phyloP scores from a whole-genome alignment of 2,113 vertebrate genomes.

The Taurulus bubalis region DNA sequence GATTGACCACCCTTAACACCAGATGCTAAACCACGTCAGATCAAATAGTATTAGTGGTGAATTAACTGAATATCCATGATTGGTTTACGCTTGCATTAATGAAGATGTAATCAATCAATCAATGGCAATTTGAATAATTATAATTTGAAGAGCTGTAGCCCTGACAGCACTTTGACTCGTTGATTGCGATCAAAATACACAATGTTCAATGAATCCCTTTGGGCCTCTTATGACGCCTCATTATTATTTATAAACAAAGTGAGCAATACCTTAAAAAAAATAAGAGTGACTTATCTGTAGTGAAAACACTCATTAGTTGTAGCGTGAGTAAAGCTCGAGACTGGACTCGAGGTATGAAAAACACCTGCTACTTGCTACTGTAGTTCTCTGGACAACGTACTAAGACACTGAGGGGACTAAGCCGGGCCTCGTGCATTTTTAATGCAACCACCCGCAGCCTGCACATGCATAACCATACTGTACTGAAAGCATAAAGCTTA shows the following conservation, averaged over 20 bases:
- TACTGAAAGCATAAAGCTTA: not conserved
- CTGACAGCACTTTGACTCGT: not conserved
- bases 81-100: not conserved
- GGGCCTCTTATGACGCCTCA: not conserved
- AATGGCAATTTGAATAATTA: not conserved
- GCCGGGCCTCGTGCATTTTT: constrained; percentile 45
- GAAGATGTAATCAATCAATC: not conserved
- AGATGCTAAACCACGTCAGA: not conserved
- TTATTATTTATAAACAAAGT: not conserved
- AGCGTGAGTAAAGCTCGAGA: no score
- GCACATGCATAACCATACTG: not conserved
- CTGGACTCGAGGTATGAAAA: not conserved
- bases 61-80: not conserved
- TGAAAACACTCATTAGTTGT: not conserved
- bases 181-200: not conserved
- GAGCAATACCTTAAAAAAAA: not conserved
- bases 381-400: constrained; percentile 1
- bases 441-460: constrained; percentile 29
- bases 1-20: constrained; percentile 6
- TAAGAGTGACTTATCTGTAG: not conserved
- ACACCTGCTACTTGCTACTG: not conserved
- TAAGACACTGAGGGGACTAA: constrained; percentile 17
- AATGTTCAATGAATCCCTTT: not conserved
- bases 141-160: not conserved
- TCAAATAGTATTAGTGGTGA: not conserved